Evolutionary conservation across 1,140 invertebrate species (phyloP).

Genomic region (Argopecten irradians): DNA sequence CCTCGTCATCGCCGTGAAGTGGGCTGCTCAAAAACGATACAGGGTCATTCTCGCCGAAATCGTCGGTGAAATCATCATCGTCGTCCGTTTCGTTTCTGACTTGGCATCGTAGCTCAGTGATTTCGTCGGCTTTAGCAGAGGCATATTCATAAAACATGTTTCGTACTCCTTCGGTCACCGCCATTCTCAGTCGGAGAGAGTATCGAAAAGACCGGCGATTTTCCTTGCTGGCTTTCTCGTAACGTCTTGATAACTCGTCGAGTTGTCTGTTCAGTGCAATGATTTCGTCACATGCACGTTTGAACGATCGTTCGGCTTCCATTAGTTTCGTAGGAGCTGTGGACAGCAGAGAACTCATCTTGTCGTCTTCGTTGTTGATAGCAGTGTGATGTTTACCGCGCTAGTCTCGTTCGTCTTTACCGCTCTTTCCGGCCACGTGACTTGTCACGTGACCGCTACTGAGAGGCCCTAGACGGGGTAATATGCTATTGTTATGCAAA

Average conservation of each 20-base stretch:
- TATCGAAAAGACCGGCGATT: slow-evolving; percentile 66
- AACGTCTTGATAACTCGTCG: slow-evolving; percentile 63
- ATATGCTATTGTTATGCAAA: not conserved
- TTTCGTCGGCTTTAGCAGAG: slow-evolving; percentile 63
- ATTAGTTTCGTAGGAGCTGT: slow-evolving; percentile 38
- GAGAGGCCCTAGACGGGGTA: not conserved
- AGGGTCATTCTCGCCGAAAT: not conserved
- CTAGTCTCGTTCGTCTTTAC: not conserved
- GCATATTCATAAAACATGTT: slow-evolving; percentile 72
- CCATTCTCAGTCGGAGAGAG: slow-evolving; percentile 65
- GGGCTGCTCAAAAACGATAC: not conserved
- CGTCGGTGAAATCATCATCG: slow-evolving; percentile 41
- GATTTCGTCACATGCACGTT: slow-evolving; percentile 66
- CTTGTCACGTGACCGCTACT: not conserved
- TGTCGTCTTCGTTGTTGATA: not conserved
- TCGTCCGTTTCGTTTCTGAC: slow-evolving; percentile 40
- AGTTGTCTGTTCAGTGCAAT: slow-evolving; percentile 61
- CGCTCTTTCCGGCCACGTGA: slow-evolving; percentile 19
- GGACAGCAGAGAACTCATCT: slow-evolving; percentile 34
- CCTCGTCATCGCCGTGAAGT: not conserved
- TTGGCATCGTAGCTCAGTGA: slow-evolving; percentile 59
- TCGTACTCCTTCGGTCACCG: slow-evolving; percentile 65
- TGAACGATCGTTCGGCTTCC: slow-evolving; percentile 61
- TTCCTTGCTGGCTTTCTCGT: slow-evolving; percentile 62
- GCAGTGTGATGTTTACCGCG: slow-evolving; percentile 12